Conservation (phyloP, 2,888 invertebrate species). For the Polia nebulosa region DNA sequence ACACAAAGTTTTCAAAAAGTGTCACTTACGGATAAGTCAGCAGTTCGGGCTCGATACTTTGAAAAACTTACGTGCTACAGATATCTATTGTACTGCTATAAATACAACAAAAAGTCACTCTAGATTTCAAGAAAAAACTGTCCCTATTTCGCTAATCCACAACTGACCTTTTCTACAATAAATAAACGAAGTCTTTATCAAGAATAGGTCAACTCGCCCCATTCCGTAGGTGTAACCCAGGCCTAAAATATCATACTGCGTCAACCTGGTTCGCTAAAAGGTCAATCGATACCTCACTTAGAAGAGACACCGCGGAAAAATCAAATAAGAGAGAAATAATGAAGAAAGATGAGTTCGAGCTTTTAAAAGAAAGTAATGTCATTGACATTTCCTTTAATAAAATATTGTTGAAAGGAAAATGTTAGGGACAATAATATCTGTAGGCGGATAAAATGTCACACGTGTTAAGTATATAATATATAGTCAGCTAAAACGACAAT, state of each 20-base stretch:
- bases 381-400: constrained; percentile 9
- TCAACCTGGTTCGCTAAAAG: constrained; percentile 26
- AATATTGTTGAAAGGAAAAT: constrained; percentile 14
- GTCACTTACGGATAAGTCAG: too few species aligned
- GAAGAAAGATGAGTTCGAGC: constrained; percentile 12
- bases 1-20: too few species aligned
- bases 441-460: neutral
- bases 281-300: constrained; percentile 44
- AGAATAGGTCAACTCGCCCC: constrained; percentile 36
- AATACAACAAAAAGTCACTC: neutral
- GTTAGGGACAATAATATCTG: neutral
- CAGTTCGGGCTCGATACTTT: too few species aligned
- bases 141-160: neutral
- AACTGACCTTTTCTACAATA: constrained; percentile 17
- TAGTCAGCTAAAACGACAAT: neutral
- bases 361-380: constrained; percentile 18
- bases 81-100: neutral
- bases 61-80: too few species aligned
- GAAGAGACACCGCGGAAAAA: constrained; percentile 10
- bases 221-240: constrained; percentile 19
- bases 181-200: constrained; percentile 18
- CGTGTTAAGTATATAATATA: too few species aligned
- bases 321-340: constrained; percentile 42
- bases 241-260: constrained; percentile 38
- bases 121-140: neutral